A percentile compares a stretch with the other conserved stretches of the same genome.
phyloP scores from a whole-genome alignment of 1,140 invertebrate species.

The Aphis gossypii region DNA sequence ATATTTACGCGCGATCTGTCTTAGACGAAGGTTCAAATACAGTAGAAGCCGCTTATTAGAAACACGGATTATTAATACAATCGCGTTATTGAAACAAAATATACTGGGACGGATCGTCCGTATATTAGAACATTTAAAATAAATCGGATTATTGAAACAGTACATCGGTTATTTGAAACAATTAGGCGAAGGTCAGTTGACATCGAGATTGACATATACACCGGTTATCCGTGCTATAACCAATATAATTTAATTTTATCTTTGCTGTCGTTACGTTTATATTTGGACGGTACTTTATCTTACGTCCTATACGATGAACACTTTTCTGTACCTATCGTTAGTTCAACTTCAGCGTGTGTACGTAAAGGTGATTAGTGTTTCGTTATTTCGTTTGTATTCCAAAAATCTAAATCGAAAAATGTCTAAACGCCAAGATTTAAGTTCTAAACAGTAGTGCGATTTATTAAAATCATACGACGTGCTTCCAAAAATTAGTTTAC shows the following conservation, averaged over 20 bases:
- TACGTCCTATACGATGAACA: not conserved
- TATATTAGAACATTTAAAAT: too few species aligned
- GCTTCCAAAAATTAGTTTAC: too few species aligned
- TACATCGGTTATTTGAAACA: conserved; percentile 4
- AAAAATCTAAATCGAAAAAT: not conserved
- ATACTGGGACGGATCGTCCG: too few species aligned
- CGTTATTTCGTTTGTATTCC: not conserved
- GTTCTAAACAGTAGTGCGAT: too few species aligned
- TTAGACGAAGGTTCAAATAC: too few species aligned
- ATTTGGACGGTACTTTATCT: not conserved
- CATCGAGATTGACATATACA: too few species aligned
- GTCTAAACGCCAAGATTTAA: too few species aligned
- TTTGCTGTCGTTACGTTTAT: not conserved
- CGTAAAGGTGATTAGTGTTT: not conserved
- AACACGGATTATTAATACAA: conserved; percentile 2
- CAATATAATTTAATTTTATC: not conserved
- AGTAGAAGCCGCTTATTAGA: not conserved
- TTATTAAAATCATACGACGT: too few species aligned
- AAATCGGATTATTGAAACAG: too few species aligned
- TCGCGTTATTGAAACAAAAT: conserved; percentile 12
- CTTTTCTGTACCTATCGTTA: not conserved
- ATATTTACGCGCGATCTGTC: too few species aligned
- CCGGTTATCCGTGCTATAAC: not conserved
- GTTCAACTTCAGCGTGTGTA: not conserved
- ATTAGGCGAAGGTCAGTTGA: not conserved